Percentiles rank a stretch among this genome's conserved stretches.
These are phyloP conservation scores for Ectemnius lituratus DNA, from an alignment of 2,888 invertebrate species.

Conservation along the genomic window DNA sequence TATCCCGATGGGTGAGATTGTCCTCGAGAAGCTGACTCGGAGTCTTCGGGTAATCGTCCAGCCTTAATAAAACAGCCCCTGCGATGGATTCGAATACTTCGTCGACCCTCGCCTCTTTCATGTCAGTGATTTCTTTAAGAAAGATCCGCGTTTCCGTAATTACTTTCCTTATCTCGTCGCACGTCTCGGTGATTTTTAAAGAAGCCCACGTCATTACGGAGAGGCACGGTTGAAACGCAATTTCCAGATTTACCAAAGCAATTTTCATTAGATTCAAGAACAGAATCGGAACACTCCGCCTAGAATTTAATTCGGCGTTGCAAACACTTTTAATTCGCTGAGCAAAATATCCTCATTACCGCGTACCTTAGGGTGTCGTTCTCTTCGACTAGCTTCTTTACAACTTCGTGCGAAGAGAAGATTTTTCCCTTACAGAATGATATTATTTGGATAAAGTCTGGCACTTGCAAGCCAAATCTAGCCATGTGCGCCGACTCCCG, in stretches of 20 bases:
- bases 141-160: constrained; percentile 84
- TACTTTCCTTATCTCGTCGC: constrained; percentile 80
- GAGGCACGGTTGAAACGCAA: constrained; percentile 86
- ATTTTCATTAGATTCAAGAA: constrained; percentile 86
- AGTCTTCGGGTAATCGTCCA: constrained; percentile 82
- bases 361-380: constrained; percentile 79
- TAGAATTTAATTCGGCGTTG: constrained; percentile 42
- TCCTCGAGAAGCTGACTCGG: constrained; percentile 82
- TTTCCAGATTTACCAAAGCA: constrained; percentile 84
- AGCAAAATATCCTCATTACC: not conserved
- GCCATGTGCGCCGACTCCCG: constrained; percentile 90
- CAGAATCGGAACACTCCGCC: constrained; percentile 81
- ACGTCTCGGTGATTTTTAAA: constrained; percentile 84
- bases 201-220: constrained; percentile 91
- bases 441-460: constrained; percentile 87
- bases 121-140: constrained; percentile 85
- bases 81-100: constrained; percentile 83
- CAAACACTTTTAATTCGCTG: not conserved
- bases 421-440: constrained; percentile 87
- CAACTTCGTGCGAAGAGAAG: constrained; percentile 81
- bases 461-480: constrained; percentile 86
- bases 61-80: constrained; percentile 81
- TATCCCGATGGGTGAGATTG: constrained; percentile 81
- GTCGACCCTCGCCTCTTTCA: constrained; percentile 87
- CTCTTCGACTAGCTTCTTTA: constrained; percentile 82